Base-by-base conservation (phyloP, 2,113 vertebrate species). In the Campylomormyrus numenius region DNA sequence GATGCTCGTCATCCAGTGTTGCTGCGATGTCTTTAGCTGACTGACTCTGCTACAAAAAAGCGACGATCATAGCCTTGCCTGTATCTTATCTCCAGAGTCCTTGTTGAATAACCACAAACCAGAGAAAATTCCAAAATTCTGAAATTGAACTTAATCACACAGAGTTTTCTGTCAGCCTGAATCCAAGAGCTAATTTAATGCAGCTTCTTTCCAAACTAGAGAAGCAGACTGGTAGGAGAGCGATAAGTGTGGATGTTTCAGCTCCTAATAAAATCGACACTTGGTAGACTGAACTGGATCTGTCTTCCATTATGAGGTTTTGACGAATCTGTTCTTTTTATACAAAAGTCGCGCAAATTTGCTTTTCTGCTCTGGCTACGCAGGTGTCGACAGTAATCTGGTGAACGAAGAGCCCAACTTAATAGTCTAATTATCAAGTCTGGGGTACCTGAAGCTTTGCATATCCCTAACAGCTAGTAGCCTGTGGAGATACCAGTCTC, bases 371-470 rank as follows among this genome's bases (percentile, higher is more conserved):
- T 42, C 13, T 39, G 15, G 31, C 70, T 77, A 39, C 17, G 2
- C 74, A 80, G 74, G 74, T 42, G 74, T 80, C 74, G 35, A 80
- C 13, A 42, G 35, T 39, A 80, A 42, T 39, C 74, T 17, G 3
- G 35, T 42, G 74, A 80, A 80, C 35, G 35, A 80, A 80, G 74
- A 80, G 74, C 15, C 35, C 35, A 42, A 39, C 15, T 39, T 80
- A 80, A 80, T 80, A 80, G 74, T 80, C 35, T 80, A 80, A 80
- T 80, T 80, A 80, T 80, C 74, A 80, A 80, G 74, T 42, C 74
- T 39, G 74, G 74, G 74, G 4, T 42, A 80, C 74, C 74, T 80
- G 74, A 80, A 42, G 74, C 35, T 80, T 42, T 80, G 74, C 35
- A 80, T 80, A 80, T 80, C 17, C 74, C 74, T 80, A 80, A 80